Percentiles rank a stretch among this genome's conserved stretches.
phyloP scores from a whole-genome alignment of 2,888 invertebrate genomes.

The Drosophila colorata region DNA sequence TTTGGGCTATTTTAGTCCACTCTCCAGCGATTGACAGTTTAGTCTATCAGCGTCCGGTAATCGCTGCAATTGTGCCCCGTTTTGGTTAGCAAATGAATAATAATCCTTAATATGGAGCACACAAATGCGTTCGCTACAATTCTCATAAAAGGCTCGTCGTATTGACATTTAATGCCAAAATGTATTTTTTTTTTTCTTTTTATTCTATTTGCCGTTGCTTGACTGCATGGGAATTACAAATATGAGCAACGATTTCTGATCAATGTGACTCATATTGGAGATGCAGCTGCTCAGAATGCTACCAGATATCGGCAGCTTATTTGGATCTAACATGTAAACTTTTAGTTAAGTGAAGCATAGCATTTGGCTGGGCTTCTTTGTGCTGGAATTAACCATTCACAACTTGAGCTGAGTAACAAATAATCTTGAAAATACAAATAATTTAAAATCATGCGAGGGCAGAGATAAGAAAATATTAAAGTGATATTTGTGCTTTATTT shows the following conservation, averaged over 20 bases:
- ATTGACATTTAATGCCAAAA: slow-evolving; percentile 74
- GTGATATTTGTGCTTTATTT: too few species aligned
- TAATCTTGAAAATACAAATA: too few species aligned
- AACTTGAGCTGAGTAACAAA: too few species aligned
- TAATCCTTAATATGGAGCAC: slow-evolving; percentile 77
- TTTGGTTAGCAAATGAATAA: slow-evolving; percentile 73
- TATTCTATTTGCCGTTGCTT: slow-evolving; percentile 4
- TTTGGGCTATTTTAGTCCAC: slow-evolving; percentile 53
- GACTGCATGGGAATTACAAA: slow-evolving; percentile 48
- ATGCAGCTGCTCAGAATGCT: slow-evolving; percentile 27
- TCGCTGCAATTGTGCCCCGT: slow-evolving; percentile 71
- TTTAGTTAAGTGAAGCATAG: background rate
- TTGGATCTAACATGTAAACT: slow-evolving; percentile 8
- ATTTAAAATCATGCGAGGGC: too few species aligned
- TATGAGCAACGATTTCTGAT: slow-evolving; percentile 39
- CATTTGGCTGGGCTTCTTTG: too few species aligned
- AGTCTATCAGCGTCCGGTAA: slow-evolving; percentile 69
- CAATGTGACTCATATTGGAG: slow-evolving; percentile 37
- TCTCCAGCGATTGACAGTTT: slow-evolving; percentile 66
- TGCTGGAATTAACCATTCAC: too few species aligned
- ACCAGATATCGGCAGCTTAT: slow-evolving; percentile 14
- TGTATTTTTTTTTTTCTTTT: slow-evolving; percentile 17
- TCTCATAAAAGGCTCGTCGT: slow-evolving; percentile 69
- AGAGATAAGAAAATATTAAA: too few species aligned
- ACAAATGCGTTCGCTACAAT: slow-evolving; percentile 73